Conservation (phyloP, 1,140 invertebrate genomes). For the Leptinotarsa defecta region DNA sequence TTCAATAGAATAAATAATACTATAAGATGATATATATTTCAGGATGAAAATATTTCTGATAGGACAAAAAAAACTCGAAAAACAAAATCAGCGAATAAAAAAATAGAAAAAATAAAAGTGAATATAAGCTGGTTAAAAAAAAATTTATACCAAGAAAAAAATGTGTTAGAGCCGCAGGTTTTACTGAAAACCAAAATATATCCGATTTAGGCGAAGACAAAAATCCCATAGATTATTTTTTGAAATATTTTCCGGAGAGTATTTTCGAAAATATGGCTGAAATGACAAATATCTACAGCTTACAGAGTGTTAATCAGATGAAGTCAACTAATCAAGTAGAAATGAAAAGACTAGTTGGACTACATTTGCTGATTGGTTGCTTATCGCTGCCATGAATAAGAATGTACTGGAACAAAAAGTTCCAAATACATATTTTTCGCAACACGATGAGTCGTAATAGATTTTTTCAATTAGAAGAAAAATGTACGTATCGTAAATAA, state of each 20-base stretch:
- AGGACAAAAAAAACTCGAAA: background rate
- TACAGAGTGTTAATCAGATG: background rate
- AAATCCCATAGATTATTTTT: slow-evolving; percentile 17
- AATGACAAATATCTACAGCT: slow-evolving; percentile 2
- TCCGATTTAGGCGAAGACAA: background rate
- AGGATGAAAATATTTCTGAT: background rate
- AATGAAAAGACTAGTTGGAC: slow-evolving; percentile 7
- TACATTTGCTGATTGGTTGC: background rate
- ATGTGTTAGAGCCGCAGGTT: background rate
- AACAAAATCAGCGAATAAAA: background rate
- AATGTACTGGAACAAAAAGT: background rate
- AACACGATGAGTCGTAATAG: background rate
- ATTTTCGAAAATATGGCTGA: slow-evolving; percentile 6
- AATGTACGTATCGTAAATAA: slow-evolving; percentile 2
- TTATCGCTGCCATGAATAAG: background rate
- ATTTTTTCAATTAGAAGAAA: slow-evolving; percentile 1
- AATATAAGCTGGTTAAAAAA: background rate
- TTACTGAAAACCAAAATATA: background rate
- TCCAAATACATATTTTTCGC: slow-evolving; percentile 1
- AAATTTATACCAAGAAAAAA: background rate
- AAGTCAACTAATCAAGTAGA: background rate
- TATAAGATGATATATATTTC: background rate
- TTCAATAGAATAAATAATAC: background rate
- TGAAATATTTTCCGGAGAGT: background rate
- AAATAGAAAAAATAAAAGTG: background rate